These are phyloP conservation scores for Barbus barbus DNA, from an alignment of 2,113 vertebrate species.

Conservation along the genomic window DNA sequence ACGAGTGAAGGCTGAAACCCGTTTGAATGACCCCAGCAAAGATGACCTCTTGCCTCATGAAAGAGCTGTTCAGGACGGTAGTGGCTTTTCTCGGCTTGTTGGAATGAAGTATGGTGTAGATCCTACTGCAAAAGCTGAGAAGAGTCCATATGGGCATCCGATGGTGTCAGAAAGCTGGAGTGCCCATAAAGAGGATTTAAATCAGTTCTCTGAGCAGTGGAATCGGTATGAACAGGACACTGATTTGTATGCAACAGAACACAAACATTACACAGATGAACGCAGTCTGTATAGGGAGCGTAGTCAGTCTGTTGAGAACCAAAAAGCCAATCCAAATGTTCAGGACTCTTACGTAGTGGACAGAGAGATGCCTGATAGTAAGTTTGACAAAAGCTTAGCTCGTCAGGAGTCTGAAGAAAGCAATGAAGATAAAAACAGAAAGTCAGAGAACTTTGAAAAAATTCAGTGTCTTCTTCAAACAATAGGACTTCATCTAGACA, in stretches of 20 bases:
- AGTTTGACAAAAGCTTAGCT: neutral
- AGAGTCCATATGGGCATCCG: conserved; percentile 79
- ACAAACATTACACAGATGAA: neutral
- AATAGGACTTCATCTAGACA: conserved; percentile 90
- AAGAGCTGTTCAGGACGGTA: conserved; percentile 83
- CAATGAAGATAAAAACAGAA: conserved; percentile 56
- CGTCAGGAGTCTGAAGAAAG: conserved; percentile 24
- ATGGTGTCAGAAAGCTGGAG: conserved; percentile 46
- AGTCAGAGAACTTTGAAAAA: conserved; percentile 82
- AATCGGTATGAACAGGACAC: neutral
- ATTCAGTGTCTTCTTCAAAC: conserved; percentile 91
- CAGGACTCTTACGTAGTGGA: conserved; percentile 52
- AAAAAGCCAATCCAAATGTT: neutral
- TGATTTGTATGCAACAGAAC: neutral
- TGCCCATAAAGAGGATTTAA: neutral
- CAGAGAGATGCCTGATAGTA: conserved; percentile 11
- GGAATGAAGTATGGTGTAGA: conserved; percentile 77
- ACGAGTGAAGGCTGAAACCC: neutral
- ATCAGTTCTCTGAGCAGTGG: conserved; percentile 4
- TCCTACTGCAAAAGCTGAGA: conserved; percentile 77
- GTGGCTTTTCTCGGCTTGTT: conserved; percentile 84
- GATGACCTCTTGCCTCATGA: conserved; percentile 88
- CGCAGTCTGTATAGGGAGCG: neutral
- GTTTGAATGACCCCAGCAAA: conserved; percentile 59
- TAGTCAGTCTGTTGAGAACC: neutral